Base-by-base conservation (phyloP, 2,888 invertebrate species). In the Drosophila hamatofila region DNA sequence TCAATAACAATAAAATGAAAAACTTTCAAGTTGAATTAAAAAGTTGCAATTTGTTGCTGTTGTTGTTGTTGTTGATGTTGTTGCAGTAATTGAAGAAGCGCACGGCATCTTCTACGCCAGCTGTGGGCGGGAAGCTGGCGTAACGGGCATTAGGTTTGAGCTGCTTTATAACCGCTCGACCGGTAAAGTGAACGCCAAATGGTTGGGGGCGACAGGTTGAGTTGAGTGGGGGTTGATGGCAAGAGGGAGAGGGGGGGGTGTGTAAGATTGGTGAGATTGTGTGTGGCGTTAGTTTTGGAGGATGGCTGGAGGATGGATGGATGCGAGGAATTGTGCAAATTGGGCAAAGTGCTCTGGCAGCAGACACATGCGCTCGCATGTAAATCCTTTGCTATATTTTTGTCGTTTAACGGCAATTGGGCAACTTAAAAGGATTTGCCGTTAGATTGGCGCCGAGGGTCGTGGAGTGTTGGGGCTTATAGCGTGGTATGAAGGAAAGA, bases 371-470 rank as follows among this genome's bases (percentile, higher is more conserved):
- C 42, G 37, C 39, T 11, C 37, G 12, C 42, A 35, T 61, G 67
- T 56, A 72, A 66, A 72, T 73, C 58, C 54, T 48, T 72, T 39
- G 66, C 59, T 27, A 68, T 55, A 75, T 67, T 66, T 66, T 55
- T 63, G 57, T 60, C 67, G 61, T 44, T 77, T 62, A 64, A 62
- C 67, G 69, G 65, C 69, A 73, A 66, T 78, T 78, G 69, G 60
- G 62, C 62, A 77, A 73, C 64, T 64, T 77, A 57, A 65, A 69
- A 65, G 73, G 57, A 60, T 57, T 73, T 75, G 25, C 37, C 37
- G 27, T 18, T 23, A 56, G 44, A 37, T 16, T 5, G 18, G 35
- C 51, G 35, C 21, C 9, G 21, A 23, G 30, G 18, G n/a, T 6
- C 8, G 39, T 12, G 21, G 35, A 14, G 21, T 12, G 35, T 12